Conservation (phyloP, 2,797 vertebrate genomes). For the Rhynchotus rufescens region DNA sequence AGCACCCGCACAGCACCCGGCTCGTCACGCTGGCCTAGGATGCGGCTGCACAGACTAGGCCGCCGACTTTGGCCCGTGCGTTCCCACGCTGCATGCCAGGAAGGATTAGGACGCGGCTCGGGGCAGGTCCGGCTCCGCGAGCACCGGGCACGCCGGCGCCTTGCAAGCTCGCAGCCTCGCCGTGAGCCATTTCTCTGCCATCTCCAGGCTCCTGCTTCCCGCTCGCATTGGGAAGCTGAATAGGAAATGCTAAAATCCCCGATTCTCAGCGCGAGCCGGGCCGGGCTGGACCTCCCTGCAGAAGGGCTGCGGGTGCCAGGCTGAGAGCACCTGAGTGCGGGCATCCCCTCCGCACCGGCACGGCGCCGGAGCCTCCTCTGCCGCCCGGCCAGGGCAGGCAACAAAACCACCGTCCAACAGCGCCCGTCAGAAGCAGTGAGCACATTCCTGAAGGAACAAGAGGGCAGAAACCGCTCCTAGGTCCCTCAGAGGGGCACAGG, state of each 20-base stretch:
- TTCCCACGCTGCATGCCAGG: fast-evolving
- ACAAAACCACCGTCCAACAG: background rate
- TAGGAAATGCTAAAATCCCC: constrained; percentile 49
- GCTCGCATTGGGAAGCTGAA: background rate
- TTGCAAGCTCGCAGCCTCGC: background rate
- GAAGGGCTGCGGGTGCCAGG: constrained; percentile 4
- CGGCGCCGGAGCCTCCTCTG: background rate
- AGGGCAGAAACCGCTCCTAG: background rate
- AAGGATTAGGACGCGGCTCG: background rate
- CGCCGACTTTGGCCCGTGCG: fast-evolving
- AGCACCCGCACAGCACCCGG: background rate
- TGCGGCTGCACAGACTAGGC: fast-evolving
- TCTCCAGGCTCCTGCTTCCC: constrained; percentile 29
- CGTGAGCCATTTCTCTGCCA: background rate
- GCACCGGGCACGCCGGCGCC: fast-evolving
- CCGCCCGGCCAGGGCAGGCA: too few species aligned
- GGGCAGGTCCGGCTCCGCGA: background rate
- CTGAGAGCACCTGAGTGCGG: constrained; percentile 36
- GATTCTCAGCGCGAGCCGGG: background rate
- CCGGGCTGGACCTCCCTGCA: background rate
- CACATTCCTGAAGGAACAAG: background rate
- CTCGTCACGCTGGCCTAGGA: background rate
- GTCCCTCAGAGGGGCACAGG: background rate
- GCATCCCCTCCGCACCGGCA: background rate
- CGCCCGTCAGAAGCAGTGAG: background rate